A percentile compares a stretch with the other conserved stretches of the same genome.
phyloP scores from a whole-genome alignment of 2,113 vertebrate species.

The Actenoides hombroni region DNA sequence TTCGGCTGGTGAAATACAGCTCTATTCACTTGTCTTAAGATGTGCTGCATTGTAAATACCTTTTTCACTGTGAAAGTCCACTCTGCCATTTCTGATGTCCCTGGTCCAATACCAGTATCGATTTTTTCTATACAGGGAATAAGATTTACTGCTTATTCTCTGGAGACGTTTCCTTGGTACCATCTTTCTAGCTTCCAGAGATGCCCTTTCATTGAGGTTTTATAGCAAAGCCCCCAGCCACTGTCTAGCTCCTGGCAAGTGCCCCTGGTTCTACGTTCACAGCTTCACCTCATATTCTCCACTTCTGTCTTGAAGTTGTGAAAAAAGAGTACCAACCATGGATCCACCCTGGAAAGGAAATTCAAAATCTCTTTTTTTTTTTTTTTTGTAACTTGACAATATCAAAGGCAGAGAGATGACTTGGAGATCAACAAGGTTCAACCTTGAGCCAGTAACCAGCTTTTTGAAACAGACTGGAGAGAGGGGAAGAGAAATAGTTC shows the following conservation, averaged over 20 bases:
- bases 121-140: neutral
- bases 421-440: neutral
- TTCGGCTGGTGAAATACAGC: neutral
- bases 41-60: neutral
- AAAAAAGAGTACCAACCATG: neutral
- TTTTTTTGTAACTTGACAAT: neutral
- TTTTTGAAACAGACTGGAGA: neutral
- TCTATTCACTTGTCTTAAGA: neutral
- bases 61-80: neutral
- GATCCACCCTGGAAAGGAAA: neutral
- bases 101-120: neutral
- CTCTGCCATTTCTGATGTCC: neutral
- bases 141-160: conserved; percentile 1
- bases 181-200: neutral
- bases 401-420: neutral
- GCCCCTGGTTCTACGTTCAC: too few relatives aligned
- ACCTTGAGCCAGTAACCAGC: neutral
- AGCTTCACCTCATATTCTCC: neutral
- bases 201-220: neutral
- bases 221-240: neutral
- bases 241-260: neutral
- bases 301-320: neutral
- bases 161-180: neutral
- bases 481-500: neutral
- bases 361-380: neutral